Conservation (phyloP, 2,888 invertebrate genomes). For the Drosophila helvetica region DNA sequence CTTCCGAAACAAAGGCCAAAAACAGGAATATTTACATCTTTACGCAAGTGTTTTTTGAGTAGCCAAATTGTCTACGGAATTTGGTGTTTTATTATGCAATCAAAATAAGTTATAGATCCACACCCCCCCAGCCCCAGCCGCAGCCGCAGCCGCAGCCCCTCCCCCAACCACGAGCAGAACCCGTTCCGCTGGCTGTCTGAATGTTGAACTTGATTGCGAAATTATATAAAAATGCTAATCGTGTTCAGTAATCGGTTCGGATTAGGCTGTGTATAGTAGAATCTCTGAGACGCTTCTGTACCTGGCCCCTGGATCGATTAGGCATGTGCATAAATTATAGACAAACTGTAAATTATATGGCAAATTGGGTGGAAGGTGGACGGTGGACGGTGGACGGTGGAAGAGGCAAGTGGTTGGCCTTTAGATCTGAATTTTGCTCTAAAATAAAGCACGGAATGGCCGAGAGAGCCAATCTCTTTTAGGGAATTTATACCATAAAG, state of each 20-base stretch:
- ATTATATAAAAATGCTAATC: constrained; percentile 47
- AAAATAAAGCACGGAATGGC: constrained; percentile 24
- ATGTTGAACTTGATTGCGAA: constrained; percentile 20
- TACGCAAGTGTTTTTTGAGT: constrained; percentile 16
- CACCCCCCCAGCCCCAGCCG: background rate
- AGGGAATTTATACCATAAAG: too few species aligned
- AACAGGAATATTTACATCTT: background rate
- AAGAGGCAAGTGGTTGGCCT: constrained; percentile 50
- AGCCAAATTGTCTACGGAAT: constrained; percentile 24
- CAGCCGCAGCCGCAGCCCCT: too few species aligned
- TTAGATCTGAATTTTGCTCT: constrained; percentile 28
- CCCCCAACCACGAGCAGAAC: constrained; percentile 19
- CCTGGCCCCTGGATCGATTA: constrained; percentile 38
- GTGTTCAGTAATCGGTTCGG: constrained; percentile 49
- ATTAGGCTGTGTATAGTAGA: constrained; percentile 36
- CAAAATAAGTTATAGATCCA: constrained; percentile 23
- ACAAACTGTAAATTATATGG: constrained; percentile 61
- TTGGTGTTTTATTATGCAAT: constrained; percentile 44
- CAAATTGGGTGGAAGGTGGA: constrained; percentile 31
- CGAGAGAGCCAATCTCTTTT: too few species aligned
- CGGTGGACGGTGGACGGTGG: constrained; percentile 14
- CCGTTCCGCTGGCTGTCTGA: constrained; percentile 5
- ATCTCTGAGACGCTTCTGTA: constrained; percentile 10
- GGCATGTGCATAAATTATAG: constrained; percentile 69
- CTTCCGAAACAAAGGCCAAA: constrained; percentile 9